These are phyloP conservation scores for Potamilus streckersoni DNA, from an alignment of 1,140 invertebrate genomes.

Conservation along the genomic window DNA sequence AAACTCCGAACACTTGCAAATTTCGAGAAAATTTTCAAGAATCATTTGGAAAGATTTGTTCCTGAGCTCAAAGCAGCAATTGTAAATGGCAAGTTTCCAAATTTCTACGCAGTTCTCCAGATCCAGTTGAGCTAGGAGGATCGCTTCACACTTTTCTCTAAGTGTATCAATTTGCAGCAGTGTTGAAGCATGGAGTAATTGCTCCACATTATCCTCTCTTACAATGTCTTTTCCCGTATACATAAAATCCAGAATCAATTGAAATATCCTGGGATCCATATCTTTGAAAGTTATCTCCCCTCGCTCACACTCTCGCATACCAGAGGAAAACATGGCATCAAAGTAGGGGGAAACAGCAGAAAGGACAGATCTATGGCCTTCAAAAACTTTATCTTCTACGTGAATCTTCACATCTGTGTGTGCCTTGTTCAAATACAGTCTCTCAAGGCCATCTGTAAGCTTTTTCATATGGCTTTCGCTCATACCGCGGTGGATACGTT, in stretches of 20 bases:
- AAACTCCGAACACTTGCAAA: conserved; percentile 48
- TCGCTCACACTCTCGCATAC: conserved; percentile 57
- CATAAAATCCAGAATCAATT: conserved; percentile 51
- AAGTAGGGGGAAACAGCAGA: conserved; percentile 54
- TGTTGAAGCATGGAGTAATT: conserved; percentile 50
- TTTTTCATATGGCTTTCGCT: conserved; percentile 12
- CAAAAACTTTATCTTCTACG: conserved; percentile 37
- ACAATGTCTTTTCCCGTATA: conserved; percentile 51
- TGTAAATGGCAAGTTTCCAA: conserved; percentile 51
- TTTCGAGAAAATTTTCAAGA: conserved; percentile 45
- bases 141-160: conserved; percentile 52
- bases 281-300: conserved; percentile 57
- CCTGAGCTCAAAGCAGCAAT: conserved; percentile 45
- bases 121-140: conserved; percentile 46
- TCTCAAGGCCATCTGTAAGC: conserved; percentile 23
- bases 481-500: too few relatives aligned
- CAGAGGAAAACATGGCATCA: conserved; percentile 56
- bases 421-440: conserved; percentile 24
- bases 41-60: conserved; percentile 46
- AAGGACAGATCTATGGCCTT: conserved; percentile 46
- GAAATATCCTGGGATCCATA: conserved; percentile 51
- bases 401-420: conserved; percentile 45
- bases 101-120: conserved; percentile 52
- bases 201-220: conserved; percentile 50
- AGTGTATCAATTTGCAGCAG: conserved; percentile 56